A percentile compares a stretch with the other conserved stretches of the same genome.
Conservation (phyloP, 1,140 invertebrate genomes). For the Colletes gigas region DNA sequence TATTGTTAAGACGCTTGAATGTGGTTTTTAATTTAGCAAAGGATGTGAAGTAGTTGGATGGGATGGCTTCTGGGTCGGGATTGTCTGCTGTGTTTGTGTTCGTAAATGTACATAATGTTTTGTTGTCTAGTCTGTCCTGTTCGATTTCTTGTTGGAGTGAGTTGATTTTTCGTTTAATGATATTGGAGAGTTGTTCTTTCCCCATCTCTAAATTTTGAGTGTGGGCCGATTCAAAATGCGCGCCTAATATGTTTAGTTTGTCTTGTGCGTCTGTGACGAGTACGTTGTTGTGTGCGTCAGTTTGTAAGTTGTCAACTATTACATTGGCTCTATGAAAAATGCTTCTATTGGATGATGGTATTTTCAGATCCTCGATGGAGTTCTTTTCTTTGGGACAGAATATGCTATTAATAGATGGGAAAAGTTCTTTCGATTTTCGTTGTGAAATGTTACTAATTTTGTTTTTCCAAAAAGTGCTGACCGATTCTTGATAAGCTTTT, state of each 20-base stretch:
- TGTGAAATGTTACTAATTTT: neutral
- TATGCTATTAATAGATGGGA: neutral
- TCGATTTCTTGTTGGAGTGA: neutral
- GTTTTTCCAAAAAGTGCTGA: neutral
- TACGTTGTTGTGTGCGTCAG: neutral
- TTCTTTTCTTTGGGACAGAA: neutral
- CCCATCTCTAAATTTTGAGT: neutral
- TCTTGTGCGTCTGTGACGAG: neutral
- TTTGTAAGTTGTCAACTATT: too few relatives aligned
- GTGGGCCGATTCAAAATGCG: conserved; percentile 8
- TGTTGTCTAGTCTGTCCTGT: neutral
- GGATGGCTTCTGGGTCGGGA: neutral
- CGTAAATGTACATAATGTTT: neutral
- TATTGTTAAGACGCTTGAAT: conserved; percentile 10
- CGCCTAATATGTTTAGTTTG: neutral
- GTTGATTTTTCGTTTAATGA: neutral
- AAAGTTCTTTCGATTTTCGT: neutral
- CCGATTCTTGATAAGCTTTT: neutral
- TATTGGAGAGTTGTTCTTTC: neutral
- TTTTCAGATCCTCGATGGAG: neutral
- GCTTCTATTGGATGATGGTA: neutral
- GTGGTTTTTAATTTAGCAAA: neutral
- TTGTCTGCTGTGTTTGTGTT: neutral
- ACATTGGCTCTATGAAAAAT: neutral
- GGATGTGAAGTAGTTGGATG: neutral